A percentile compares a stretch with the other conserved stretches of the same genome.
Evolutionary conservation across 2,797 vertebrate genomes (phyloP).

Genomic region (Salarias fasciatus): DNA sequence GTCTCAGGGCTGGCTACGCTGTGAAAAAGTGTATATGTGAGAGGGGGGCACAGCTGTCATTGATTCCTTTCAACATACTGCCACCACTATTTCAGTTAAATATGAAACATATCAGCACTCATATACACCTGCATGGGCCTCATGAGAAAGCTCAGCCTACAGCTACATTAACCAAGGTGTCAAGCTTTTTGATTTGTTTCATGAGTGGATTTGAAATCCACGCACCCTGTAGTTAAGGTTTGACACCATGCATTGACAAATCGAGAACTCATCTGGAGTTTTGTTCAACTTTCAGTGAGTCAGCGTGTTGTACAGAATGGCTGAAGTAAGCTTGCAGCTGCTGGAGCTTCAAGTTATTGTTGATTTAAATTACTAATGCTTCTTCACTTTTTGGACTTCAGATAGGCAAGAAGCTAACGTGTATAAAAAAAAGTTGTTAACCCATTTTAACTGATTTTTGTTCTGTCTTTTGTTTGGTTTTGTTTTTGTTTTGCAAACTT

Average conservation of each 20-base stretch:
- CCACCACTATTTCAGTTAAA: slow-evolving; percentile 69
- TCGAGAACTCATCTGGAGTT: slow-evolving; percentile 6
- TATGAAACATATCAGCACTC: slow-evolving; percentile 61
- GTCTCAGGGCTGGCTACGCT: slow-evolving; percentile 64
- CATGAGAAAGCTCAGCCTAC: slow-evolving; percentile 23
- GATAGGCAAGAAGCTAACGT: no score
- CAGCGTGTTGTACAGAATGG: no score
- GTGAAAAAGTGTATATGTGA: slow-evolving; percentile 55
- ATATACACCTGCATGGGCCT: slow-evolving; percentile 35
- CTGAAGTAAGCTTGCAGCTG: no score
- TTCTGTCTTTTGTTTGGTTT: no score
- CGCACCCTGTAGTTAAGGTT: background rate
- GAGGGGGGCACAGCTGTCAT: slow-evolving; percentile 67
- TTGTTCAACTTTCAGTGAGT: slow-evolving; percentile 2
- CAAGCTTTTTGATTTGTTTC: slow-evolving; percentile 13
- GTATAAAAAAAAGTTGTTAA: no score
- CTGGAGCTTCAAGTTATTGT: no score
- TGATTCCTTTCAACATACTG: slow-evolving; percentile 63
- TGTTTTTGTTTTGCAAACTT: no score
- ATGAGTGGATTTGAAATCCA: slow-evolving; percentile 20
- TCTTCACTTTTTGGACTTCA: no score
- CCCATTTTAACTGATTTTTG: no score
- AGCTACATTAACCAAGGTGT: slow-evolving; percentile 31
- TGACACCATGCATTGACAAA: slow-evolving; percentile 2
- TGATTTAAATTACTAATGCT: no score